These are phyloP conservation scores for Nasonia longicornis DNA, from an alignment of 1,140 invertebrate species.

Conservation along the genomic window DNA sequence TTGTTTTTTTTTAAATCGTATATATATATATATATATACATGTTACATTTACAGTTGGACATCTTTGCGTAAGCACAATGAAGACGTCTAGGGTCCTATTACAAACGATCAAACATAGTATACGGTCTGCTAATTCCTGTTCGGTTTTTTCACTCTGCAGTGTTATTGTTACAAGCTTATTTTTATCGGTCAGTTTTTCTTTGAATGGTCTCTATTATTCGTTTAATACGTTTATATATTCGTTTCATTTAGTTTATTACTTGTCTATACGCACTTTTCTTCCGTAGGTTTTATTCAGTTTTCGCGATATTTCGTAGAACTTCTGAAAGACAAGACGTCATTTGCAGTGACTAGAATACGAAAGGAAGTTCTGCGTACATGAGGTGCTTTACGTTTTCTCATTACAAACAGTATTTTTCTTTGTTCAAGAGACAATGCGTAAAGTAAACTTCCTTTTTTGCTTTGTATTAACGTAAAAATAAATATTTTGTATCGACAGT, in stretches of 20 bases:
- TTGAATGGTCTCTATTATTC: not conserved
- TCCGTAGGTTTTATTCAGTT: constrained; percentile 20
- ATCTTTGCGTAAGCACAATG: constrained; percentile 58
- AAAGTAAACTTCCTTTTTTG: not conserved
- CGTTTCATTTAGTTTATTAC: constrained; percentile 9
- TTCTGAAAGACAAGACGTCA: constrained; percentile 30
- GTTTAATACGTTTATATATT: not conserved
- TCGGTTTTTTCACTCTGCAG: constrained; percentile 17
- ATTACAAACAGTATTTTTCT: constrained; percentile 7
- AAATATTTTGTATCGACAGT: constrained; percentile 7
- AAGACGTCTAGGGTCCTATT: constrained; percentile 55
- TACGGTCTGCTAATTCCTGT: constrained; percentile 50
- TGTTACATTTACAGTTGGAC: constrained; percentile 57
- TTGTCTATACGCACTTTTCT: not conserved
- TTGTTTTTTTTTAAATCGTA: constrained; percentile 43
- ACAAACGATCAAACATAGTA: constrained; percentile 49
- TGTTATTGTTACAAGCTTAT: constrained; percentile 15
- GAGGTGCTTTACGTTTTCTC: not conserved
- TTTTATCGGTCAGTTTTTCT: not conserved
- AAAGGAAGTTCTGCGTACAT: constrained; percentile 15
- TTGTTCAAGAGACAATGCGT: not conserved
- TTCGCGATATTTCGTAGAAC: constrained; percentile 10
- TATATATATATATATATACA: constrained; percentile 44
- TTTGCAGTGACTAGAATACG: constrained; percentile 38
- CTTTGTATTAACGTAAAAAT: constrained; percentile 13